Evolutionary conservation across 2,113 vertebrate species (phyloP), one percentile per base, ranked within the genome.

Genomic region (Urocolius indicus): DNA sequence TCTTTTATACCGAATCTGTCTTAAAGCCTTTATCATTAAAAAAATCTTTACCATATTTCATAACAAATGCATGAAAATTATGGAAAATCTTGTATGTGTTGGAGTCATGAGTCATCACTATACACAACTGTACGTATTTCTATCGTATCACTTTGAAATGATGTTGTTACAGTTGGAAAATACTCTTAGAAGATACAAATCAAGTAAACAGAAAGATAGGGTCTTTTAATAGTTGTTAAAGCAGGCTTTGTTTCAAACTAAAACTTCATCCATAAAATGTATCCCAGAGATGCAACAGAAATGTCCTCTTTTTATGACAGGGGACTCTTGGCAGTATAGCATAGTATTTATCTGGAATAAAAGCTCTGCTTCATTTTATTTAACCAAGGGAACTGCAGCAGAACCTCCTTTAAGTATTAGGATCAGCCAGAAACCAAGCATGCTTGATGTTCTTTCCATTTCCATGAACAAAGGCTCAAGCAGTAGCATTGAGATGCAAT

Each of bases 361-460:
- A 46, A 54, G 3, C 20, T 79, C 49, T 79, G 7, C 54, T 63
- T 79, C 22, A 36, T 51, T 94, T 92, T 58, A 10, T 72, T 84
- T 24, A 73, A 75, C 41, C 45, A 72, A 61, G 16, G 26, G 14
- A 59, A 65, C 67, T 89, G 57, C 80, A 67, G 32, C 29, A 91
- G 45, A 87, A 83, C 63, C 43, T 88, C 34, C 45, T 79, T 87
- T 86, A 91, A 76, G 61, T 30, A 84, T 38, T 19, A 59, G 43
- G n/a, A 87, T 63, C 55, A 68, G 57, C 23, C 79, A 90, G 76
- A 93, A 93, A 63, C 26, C 61, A 80, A 81, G 59, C 24, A 9
- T 2, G 21, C 85, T 83, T 84, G 62, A 77, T 89, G 62, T 80
- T 82, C 86, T 93, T 87, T 88, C 78, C 41, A 65, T 80, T 91